These are phyloP conservation scores for Hemithea aestivaria DNA, from an alignment of 2,888 invertebrate genomes.

Conservation along the genomic window DNA sequence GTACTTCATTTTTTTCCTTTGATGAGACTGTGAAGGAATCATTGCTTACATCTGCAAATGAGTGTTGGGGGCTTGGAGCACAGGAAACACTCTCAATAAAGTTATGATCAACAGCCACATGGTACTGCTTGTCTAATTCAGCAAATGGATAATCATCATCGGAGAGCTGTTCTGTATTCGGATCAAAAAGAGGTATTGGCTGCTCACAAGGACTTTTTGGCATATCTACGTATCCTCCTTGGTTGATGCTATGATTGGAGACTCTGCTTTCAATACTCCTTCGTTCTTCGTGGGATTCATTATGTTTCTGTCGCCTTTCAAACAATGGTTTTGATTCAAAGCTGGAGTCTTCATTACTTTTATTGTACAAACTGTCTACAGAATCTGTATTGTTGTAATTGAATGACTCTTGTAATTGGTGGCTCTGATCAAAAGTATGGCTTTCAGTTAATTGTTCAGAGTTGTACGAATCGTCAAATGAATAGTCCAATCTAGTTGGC, in stretches of 20 bases:
- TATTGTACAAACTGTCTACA: constrained; percentile 10
- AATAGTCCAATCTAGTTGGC: constrained; percentile 26
- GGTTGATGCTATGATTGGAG: constrained; percentile 37
- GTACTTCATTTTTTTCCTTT: too few species aligned
- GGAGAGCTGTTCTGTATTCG: constrained; percentile 48
- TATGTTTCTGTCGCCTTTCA: constrained; percentile 43
- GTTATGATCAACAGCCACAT: constrained; percentile 69
- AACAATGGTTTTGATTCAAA: constrained; percentile 35
- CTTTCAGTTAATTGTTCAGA: constrained; percentile 32
- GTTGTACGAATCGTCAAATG: constrained; percentile 24
- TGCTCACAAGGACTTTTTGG: constrained; percentile 27
- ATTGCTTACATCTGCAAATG: constrained; percentile 1
- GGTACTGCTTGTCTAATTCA: constrained; percentile 68
- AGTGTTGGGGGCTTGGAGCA: constrained; percentile 6
- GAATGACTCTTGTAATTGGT: constrained; percentile 19
- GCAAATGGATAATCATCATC: constrained; percentile 70
- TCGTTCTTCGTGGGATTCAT: constrained; percentile 25
- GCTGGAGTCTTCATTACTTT: constrained; percentile 12
- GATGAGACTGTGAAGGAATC: background rate
- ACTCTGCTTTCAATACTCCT: constrained; percentile 27
- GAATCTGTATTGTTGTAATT: constrained; percentile 19
- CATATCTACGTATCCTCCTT: constrained; percentile 15
- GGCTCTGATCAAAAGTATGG: constrained; percentile 29
- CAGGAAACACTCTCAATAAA: constrained; percentile 45
- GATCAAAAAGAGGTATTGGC: constrained; percentile 49